A percentile compares a stretch with the other conserved stretches of the same genome.
Conservation (phyloP, 2,797 vertebrate genomes). For the Graptemys geographica region DNA sequence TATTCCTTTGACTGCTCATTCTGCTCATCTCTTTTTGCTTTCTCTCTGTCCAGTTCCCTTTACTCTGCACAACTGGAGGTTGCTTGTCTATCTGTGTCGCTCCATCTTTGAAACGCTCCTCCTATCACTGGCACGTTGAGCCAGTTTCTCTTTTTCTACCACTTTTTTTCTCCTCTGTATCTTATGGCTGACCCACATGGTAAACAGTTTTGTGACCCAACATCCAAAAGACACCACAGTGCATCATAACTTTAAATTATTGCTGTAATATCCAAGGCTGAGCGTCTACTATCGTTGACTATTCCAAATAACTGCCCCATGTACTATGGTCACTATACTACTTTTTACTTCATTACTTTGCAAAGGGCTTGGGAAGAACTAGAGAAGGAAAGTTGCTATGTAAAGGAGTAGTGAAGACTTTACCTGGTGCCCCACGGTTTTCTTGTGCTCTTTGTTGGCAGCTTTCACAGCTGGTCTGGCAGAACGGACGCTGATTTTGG, state of each 20-base stretch:
- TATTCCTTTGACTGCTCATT: neutral
- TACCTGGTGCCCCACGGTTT: slow-evolving; percentile 95
- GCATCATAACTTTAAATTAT: neutral
- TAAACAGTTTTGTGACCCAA: neutral
- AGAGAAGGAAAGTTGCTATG: fast-evolving
- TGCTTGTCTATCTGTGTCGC: neutral
- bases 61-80: neutral
- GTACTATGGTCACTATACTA: neutral
- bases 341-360: neutral
- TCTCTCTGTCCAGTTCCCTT: too few species aligned
- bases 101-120: neutral
- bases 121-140: neutral
- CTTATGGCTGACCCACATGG: too few species aligned
- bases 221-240: neutral
- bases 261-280: too few species aligned
- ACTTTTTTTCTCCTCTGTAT: neutral
- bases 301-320: too few species aligned
- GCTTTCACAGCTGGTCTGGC: slow-evolving; percentile 83
- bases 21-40: neutral
- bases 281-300: neutral
- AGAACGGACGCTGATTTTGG: slow-evolving; percentile 87
- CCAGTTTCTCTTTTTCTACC: neutral
- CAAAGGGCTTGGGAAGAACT: neutral
- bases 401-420: neutral
- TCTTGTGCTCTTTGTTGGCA: slow-evolving; percentile 93